Base-by-base conservation (phyloP, 2,113 vertebrate genomes). In the Oncorhynchus gorbuscha region DNA sequence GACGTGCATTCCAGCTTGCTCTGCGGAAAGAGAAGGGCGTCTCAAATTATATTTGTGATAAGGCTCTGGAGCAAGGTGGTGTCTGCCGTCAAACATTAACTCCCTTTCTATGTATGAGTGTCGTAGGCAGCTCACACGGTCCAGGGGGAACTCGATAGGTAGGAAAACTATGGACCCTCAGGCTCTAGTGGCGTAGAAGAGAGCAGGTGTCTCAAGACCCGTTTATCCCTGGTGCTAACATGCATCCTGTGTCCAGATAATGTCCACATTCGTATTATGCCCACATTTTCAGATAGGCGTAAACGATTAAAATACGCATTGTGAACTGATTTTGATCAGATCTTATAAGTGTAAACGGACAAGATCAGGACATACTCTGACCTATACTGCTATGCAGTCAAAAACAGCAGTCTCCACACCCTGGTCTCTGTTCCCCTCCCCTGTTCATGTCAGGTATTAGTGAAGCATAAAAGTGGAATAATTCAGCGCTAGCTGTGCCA, bases 201-300 rank as follows among this genome's bases (percentile, higher is more conserved):
- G 67, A 74, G 79, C 85, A 92, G 89, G 91, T 92, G 90, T 86
- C 84, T 87, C 75, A 85, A 87, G 39, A 3, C 9, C 39, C 2
- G 39, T 45, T 45, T 45, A 45, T 45, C 11, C 39, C 39, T 45
- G 39, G 39, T 45, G 39, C 39, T 45, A 45, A 45, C 39, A 45
- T 11, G 39, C 39, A 45, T 45, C 39, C 9, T 45, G 39, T 45
- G 39, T 45, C 39, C 39, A 45, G 39, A 45, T 45, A 45, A 45
- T 11, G 9, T 45, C 39, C 9, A 45, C 39, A 45, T 45, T 45
- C 9, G 2, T 45, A 45, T 45, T 45, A 2, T 45, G 9, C 9
- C 8, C 39, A 45, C 39, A 12, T 45, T 45, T 45, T 45, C 39
- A 45, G 9, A 45, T 45, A 45, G 39, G 39, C 39, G 9, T 45